Evolutionary conservation across 2,113 vertebrate species (phyloP).

Genomic region (Neolamprologus tretocephalus): DNA sequence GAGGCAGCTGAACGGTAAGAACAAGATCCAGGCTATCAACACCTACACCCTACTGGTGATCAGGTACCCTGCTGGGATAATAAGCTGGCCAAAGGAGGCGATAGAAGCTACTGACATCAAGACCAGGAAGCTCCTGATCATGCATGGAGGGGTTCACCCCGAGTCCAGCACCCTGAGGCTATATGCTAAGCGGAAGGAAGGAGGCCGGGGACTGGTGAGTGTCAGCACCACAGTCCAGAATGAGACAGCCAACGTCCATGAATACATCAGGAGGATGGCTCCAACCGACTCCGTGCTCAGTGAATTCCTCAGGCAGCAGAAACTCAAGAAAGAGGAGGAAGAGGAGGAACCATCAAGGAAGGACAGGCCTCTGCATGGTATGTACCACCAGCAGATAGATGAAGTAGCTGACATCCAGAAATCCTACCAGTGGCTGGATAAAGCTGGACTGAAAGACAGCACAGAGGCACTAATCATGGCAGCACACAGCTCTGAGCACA

Average conservation of each 20-base stretch:
- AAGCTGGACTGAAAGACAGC: neutral
- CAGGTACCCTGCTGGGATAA: neutral
- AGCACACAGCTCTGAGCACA: neutral
- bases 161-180: neutral
- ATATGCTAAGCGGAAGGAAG: neutral
- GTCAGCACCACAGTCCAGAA: neutral
- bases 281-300: rapidly evolving
- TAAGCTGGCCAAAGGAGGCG: neutral
- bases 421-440: neutral
- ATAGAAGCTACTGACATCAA: neutral
- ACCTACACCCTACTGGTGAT: neutral
- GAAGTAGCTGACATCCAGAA: neutral
- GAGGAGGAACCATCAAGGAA: neutral
- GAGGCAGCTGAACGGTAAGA: neutral
- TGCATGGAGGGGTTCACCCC: neutral
- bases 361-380: neutral
- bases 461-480: neutral
- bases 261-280: neutral
- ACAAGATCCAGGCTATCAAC: neutral
- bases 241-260: neutral
- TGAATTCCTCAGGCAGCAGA: neutral
- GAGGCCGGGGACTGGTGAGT: neutral
- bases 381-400: neutral
- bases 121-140: neutral
- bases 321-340: neutral